Evolutionary conservation across 1,140 invertebrate species (phyloP), one percentile per base, ranked within the genome.

Genomic region (Hermetia illucens): DNA sequence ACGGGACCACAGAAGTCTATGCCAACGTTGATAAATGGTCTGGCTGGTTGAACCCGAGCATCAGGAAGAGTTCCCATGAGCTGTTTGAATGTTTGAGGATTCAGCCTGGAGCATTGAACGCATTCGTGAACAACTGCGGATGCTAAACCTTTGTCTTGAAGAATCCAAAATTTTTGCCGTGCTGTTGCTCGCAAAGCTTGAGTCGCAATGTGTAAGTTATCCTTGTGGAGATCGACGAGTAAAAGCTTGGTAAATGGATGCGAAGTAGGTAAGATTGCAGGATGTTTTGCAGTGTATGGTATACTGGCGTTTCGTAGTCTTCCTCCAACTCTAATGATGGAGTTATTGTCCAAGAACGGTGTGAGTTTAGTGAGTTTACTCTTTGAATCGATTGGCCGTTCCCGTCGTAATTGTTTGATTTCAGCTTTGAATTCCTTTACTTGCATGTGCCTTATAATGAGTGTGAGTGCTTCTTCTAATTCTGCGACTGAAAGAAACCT

Each of bases 1-100:
- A 43, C 22, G 2, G 44, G 38, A 3, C 34, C 44, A 29, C 41
- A 43, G 36, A 34, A 43, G 19, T 45, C 31, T 6, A 40, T 41
- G 8, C 34, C 44, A n/a, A 22, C 34, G 15, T 31, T 34, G 9
- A 34, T n/a, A 33, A 43, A 45, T 1, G 38, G 41, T 24, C 35
- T 21, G 5, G 8, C 24, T 22, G 13, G 38, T 6, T 13, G 13
- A 6, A 45, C 18, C 6, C 41, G 21, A 19, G 35, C 12, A 10
- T 25, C 35, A 3, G 41, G 21, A 12, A 39, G 21, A 17, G 39
- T 34, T 35, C 41, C 9, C 13, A 27, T 27, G 13, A 9, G 8
- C 8, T 27, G 24, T n/a, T n/a, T n/a, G n/a, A n/a, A n/a, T n/a
- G n/a, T n/a, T n/a, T n/a, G n/a, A n/a, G n/a, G n/a, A n/a, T n/a